Evolutionary conservation across 2,888 invertebrate species (phyloP).

Genomic region (Noctua janthe): DNA sequence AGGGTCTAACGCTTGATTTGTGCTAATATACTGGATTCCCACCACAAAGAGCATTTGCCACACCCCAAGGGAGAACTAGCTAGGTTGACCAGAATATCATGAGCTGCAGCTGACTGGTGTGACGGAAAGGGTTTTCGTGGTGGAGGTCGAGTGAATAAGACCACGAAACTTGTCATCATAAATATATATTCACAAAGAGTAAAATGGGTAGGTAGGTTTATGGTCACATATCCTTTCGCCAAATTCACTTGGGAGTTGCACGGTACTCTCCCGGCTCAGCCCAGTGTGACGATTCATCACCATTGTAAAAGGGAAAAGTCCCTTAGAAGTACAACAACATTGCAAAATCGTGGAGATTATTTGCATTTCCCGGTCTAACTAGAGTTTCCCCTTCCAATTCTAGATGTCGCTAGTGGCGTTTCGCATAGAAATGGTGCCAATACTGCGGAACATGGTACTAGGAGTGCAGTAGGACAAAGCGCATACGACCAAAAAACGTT

Average conservation of each 20-base stretch:
- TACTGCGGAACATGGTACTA: slow-evolving; percentile 3
- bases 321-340: neutral
- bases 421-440: neutral
- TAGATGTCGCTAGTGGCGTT: slow-evolving; percentile 11
- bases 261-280: no score
- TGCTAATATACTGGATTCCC: neutral
- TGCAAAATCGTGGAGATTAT: neutral
- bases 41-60: no score
- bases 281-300: neutral
- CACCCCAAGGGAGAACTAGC: neutral
- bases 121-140: no score
- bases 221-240: no score
- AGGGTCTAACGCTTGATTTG: neutral
- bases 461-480: slow-evolving; percentile 6
- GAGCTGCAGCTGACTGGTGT: neutral
- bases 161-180: no score
- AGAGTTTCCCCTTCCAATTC: neutral
- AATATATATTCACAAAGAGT: no score
- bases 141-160: no score
- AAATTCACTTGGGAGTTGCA: no score
- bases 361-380: neutral
- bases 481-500: neutral
- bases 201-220: no score
- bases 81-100: neutral
- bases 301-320: neutral